These are phyloP conservation scores for Mionectes macconnelli DNA, from an alignment of 2,113 vertebrate species.

Conservation along the genomic window DNA sequence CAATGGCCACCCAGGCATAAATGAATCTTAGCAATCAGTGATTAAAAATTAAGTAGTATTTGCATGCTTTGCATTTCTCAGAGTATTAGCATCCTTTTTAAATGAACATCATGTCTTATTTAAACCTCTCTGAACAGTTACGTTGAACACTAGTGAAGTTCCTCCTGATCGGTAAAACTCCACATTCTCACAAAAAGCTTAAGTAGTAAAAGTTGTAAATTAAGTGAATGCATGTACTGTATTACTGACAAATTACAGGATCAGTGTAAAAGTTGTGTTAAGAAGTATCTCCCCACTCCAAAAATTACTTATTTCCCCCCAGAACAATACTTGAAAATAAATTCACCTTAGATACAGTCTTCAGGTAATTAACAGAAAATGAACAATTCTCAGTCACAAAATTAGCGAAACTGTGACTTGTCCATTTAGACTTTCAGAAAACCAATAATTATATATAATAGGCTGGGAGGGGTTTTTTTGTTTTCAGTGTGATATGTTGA, in stretches of 20 bases:
- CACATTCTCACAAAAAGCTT: background rate
- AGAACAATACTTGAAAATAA: background rate
- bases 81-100: background rate
- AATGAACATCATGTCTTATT: background rate
- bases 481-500: background rate
- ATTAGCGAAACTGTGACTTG: background rate
- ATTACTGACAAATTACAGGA: background rate
- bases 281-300: background rate
- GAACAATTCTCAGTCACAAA: background rate
- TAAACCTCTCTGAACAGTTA: background rate
- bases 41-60: background rate
- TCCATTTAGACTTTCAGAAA: background rate
- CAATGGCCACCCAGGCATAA: background rate
- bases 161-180: background rate
- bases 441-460: background rate
- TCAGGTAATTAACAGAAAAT: background rate
- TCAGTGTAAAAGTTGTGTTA: background rate
- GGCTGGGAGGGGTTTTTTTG: fast-evolving
- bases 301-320: fast-evolving
- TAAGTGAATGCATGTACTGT: background rate
- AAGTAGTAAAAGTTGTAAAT: background rate
- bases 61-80: background rate
- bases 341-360: background rate
- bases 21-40: background rate
- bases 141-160: background rate